Conservation (phyloP, 2,113 vertebrate species). For the Apistogramma diplotaenia region DNA sequence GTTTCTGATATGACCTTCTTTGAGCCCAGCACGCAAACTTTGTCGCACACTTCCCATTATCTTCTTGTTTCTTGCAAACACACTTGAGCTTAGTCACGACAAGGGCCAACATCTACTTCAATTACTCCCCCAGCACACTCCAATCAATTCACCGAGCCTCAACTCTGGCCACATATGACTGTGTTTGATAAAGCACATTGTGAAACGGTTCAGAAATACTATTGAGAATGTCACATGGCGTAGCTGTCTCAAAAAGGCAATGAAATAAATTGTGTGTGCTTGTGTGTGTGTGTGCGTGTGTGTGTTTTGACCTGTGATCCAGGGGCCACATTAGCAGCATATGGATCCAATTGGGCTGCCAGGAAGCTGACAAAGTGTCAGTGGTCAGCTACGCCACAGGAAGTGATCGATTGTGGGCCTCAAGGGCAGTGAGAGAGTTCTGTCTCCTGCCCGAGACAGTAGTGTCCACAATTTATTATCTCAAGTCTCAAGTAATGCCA, state of each 20-base stretch:
- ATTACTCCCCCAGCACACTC: constrained; percentile 6
- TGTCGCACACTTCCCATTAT: constrained; percentile 4
- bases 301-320: constrained; percentile 63
- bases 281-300: constrained; percentile 28
- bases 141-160: constrained; percentile 11
- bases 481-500: constrained; percentile 49
- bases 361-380: constrained; percentile 75
- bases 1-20: constrained; percentile 1
- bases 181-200: constrained; percentile 10
- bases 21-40: neutral
- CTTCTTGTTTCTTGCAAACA: constrained; percentile 13
- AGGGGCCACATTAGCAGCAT: constrained; percentile 60
- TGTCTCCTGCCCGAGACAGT: constrained; percentile 64
- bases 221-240: neutral
- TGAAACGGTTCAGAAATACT: neutral
- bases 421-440: constrained; percentile 61
- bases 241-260: neutral
- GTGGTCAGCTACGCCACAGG: constrained; percentile 73
- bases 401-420: constrained; percentile 76
- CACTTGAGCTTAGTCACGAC: constrained; percentile 15
- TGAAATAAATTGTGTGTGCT: constrained; percentile 16
- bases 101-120: constrained; percentile 26
- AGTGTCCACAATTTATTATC: constrained; percentile 50
- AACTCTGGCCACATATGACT: neutral
- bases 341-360: constrained; percentile 78